Evolutionary conservation across 2,113 vertebrate genomes (phyloP).

Genomic region (Myodes glareolus): DNA sequence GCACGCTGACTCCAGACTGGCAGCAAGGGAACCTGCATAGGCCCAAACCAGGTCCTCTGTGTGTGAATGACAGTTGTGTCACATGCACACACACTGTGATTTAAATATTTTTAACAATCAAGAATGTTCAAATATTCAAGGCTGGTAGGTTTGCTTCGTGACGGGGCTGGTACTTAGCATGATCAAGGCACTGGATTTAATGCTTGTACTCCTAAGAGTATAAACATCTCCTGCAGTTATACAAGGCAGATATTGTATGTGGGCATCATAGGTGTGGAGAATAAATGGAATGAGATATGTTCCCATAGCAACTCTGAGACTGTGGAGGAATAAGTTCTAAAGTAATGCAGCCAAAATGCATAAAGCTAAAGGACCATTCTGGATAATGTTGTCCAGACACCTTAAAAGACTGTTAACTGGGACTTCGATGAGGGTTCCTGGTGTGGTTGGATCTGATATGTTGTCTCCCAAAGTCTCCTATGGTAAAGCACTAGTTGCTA

Average conservation of each 20-base stretch:
- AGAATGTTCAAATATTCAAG: not conserved
- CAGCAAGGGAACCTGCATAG: too few relatives aligned
- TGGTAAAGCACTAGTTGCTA: not conserved
- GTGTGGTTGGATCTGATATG: not conserved
- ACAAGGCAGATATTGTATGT: not conserved
- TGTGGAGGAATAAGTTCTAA: not conserved
- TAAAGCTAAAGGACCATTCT: not conserved
- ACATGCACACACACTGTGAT: not conserved
- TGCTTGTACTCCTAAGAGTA: not conserved
- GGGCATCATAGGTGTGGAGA: not conserved
- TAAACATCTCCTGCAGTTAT: not conserved
- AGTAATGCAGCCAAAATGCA: not conserved
- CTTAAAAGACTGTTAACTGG: not conserved
- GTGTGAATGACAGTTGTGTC: too few relatives aligned
- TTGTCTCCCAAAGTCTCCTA: not conserved
- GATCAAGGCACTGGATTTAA: not conserved
- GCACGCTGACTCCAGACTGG: too few relatives aligned
- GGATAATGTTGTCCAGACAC: not conserved
- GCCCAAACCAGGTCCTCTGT: too few relatives aligned
- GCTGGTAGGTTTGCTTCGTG: not conserved
- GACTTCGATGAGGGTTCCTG: not conserved
- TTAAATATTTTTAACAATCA: conserved; percentile 7
- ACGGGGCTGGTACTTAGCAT: not conserved
- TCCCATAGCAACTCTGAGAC: not conserved
- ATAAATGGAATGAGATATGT: not conserved